A percentile compares a stretch with the other conserved stretches of the same genome.
These are phyloP conservation scores for Macaca nemestrina DNA, from an alignment of 2,113 vertebrate genomes.

Conservation along the genomic window DNA sequence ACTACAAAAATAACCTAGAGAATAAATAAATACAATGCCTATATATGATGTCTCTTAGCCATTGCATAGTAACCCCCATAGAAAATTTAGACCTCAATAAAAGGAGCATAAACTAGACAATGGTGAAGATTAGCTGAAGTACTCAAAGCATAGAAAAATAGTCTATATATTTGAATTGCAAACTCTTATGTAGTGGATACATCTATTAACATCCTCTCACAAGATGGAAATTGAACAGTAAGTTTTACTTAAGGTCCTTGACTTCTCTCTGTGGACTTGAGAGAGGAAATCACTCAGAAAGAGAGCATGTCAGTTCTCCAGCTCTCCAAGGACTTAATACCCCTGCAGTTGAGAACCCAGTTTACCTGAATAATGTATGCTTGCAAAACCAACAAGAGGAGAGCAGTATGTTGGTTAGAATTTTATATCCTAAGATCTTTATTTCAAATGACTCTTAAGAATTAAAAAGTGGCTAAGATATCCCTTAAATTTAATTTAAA, in stretches of 20 bases:
- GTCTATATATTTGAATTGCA: background rate
- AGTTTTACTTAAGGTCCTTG: background rate
- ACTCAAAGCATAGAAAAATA: background rate
- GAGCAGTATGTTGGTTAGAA: background rate
- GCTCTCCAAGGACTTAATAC: background rate
- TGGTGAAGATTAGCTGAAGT: background rate
- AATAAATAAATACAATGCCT: background rate
- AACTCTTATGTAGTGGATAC: background rate
- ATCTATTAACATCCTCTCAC: background rate
- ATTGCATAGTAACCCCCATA: background rate
- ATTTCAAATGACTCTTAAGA: background rate
- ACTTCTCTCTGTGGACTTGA: background rate
- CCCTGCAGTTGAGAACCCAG: background rate
- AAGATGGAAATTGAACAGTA: background rate
- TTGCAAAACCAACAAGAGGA: background rate
- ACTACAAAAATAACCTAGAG: background rate
- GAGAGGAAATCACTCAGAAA: background rate
- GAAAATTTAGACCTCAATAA: slow-evolving; percentile 38
- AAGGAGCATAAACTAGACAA: background rate
- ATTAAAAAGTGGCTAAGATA: background rate
- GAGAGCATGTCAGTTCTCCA: background rate
- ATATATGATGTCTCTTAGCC: slow-evolving; percentile 1
- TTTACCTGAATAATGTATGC: background rate
- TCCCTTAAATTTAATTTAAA: background rate
- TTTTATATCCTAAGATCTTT: background rate